Evolutionary conservation across 2,888 invertebrate genomes (phyloP).

Genomic region (Drosophila merina): DNA sequence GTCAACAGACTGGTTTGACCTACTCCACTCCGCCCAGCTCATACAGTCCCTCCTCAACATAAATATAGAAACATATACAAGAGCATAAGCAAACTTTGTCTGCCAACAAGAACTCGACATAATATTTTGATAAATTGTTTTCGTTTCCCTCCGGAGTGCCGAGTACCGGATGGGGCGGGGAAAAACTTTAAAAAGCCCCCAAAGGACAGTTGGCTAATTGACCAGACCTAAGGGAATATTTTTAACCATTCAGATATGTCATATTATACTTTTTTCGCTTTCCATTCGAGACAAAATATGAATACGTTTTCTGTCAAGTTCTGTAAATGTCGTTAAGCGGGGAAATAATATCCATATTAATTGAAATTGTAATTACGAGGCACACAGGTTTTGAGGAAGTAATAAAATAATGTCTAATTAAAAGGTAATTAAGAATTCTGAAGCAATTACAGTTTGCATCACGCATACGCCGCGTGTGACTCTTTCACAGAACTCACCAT

Average conservation of each 20-base stretch:
- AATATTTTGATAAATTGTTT: slow-evolving; percentile 79
- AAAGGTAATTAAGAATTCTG: slow-evolving; percentile 50
- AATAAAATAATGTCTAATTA: slow-evolving; percentile 75
- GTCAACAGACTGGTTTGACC: slow-evolving; percentile 61
- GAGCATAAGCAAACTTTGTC: slow-evolving; percentile 56
- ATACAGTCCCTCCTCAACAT: slow-evolving; percentile 30
- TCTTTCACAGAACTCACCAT: slow-evolving; percentile 73
- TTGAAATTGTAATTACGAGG: slow-evolving; percentile 34
- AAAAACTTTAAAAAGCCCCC: slow-evolving; percentile 24
- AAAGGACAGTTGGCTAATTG: slow-evolving; percentile 47
- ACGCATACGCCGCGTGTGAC: slow-evolving; percentile 27
- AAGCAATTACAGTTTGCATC: slow-evolving; percentile 38
- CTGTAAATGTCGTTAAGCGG: slow-evolving; percentile 11
- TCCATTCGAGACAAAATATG: too few species aligned
- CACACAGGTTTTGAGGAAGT: slow-evolving; percentile 48
- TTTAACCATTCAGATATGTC: too few species aligned
- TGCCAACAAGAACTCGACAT: slow-evolving; percentile 60
- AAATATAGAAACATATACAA: slow-evolving; percentile 48
- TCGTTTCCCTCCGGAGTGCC: slow-evolving; percentile 33
- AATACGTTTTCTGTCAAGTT: too few species aligned
- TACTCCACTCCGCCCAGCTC: slow-evolving; percentile 33
- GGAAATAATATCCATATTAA: slow-evolving; percentile 25
- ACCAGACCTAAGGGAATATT: slow-evolving; percentile 17
- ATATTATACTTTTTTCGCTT: too few species aligned
- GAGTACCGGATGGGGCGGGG: slow-evolving; percentile 15